Evolutionary conservation across 2,888 invertebrate genomes (phyloP), one percentile per base, ranked within the genome.

Genomic region (Plebejus anna): DNA sequence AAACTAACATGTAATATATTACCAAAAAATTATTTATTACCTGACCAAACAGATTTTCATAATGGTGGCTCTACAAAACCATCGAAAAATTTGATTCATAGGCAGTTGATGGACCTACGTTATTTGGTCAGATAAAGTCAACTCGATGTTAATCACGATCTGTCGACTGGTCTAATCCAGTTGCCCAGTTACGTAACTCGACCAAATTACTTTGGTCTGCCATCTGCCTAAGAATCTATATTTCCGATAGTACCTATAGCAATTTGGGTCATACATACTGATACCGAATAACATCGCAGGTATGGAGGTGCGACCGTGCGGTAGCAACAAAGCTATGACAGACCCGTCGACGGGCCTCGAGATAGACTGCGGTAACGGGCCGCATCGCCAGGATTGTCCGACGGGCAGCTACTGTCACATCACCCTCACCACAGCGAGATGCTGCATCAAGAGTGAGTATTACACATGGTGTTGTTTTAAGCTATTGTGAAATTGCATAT

Each of bases 341-440:
- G 96, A 97, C 89, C 94, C 95, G 72, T 88, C 91, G 57, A 96
- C 97, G 72, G 96, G 96, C 75, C 95, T 95, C 80, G 97, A 98
- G 89, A 96, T 97, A 85, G 96, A 97, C 90, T 98, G 98, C 88
- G 97, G 97, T 78, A 96, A 96, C 84, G 97, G 97, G 55, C 96
- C 96, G 5, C 95, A 96, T 83, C 94, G 97, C 73, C 96, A 96
- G 88, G 96, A 97, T 87, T 98, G 98, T 87, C 98, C 98, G 22
- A 96, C 96, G 72, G 97, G 96, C 82, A 96, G 96, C 86, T 98
- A 98, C 91, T 98, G 98, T 89, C 98, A 98, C 90, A 97, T 97
- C 85, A 97, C 97, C 1, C 92, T 96, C 75, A 95, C 96, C 81
- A 97, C 97, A 84, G 97, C 97, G 80, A 96, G 97, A 84, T 98